A percentile compares a stretch with the other conserved stretches of the same genome.
Conservation (phyloP, 2,888 invertebrate genomes). For the Agrochola lota region DNA sequence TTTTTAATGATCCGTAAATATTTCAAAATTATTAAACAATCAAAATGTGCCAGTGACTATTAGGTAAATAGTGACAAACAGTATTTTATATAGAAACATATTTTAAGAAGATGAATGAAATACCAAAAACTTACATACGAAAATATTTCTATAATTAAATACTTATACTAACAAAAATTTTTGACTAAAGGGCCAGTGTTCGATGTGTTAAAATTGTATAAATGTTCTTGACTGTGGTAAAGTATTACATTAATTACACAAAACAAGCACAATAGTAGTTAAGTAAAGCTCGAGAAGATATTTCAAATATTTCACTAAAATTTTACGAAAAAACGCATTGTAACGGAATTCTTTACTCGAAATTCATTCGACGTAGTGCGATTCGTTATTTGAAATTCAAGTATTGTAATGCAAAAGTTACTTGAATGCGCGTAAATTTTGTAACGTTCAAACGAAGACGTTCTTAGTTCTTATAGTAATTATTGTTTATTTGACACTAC, state of each 20-base stretch:
- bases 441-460: neutral
- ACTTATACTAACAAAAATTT: constrained; percentile 87
- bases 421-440: neutral
- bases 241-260: constrained; percentile 73
- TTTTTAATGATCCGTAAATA: constrained; percentile 55
- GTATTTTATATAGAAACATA: constrained; percentile 67
- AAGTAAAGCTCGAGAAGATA: constrained; percentile 63
- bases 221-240: constrained; percentile 63
- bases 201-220: constrained; percentile 81
- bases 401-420: constrained; percentile 10
- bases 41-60: constrained; percentile 77
- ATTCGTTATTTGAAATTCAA: constrained; percentile 14
- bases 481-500: constrained; percentile 10
- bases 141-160: constrained; percentile 81
- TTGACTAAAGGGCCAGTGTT: constrained; percentile 88
- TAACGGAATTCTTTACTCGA: neutral
- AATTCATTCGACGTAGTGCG: constrained; percentile 9
- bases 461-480: constrained; percentile 13
- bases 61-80: constrained; percentile 71
- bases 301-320: constrained; percentile 63
- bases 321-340: constrained; percentile 3
- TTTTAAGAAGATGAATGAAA: constrained; percentile 70
- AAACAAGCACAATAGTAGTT: constrained; percentile 75
- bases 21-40: constrained; percentile 68
- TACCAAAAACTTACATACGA: constrained; percentile 79